These are phyloP conservation scores for Bellardia bayeri DNA, from an alignment of 2,888 invertebrate species.

Conservation along the genomic window DNA sequence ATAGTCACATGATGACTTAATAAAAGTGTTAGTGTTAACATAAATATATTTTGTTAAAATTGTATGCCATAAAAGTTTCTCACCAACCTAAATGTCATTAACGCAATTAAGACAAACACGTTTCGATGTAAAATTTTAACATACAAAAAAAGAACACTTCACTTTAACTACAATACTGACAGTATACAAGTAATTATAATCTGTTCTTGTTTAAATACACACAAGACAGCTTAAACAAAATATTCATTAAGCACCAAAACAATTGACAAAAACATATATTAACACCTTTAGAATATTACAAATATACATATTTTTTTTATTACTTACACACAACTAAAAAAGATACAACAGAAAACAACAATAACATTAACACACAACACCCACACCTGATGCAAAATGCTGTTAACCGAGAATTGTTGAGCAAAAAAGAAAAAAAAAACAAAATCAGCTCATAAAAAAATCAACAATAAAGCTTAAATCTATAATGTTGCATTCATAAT, in stretches of 20 bases:
- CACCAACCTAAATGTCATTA: slow-evolving; percentile 55
- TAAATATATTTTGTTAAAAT: background rate
- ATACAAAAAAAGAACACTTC: slow-evolving; percentile 8
- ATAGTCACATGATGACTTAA: too few species aligned
- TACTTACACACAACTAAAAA: slow-evolving; percentile 16
- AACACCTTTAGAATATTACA: slow-evolving; percentile 66
- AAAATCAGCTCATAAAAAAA: slow-evolving; percentile 27
- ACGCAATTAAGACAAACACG: slow-evolving; percentile 55
- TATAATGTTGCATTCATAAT: slow-evolving; percentile 41
- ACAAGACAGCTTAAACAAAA: slow-evolving; percentile 41
- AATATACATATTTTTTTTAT: slow-evolving; percentile 20
- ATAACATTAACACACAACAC: slow-evolving; percentile 40
- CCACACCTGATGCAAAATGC: slow-evolving; percentile 66
- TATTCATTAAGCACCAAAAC: slow-evolving; percentile 49
- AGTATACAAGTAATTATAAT: slow-evolving; percentile 23
- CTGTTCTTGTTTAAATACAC: slow-evolving; percentile 26
- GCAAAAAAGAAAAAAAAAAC: slow-evolving; percentile 24
- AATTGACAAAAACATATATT: slow-evolving; percentile 65
- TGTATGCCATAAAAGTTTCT: slow-evolving; percentile 12
- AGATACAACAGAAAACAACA: slow-evolving; percentile 8
- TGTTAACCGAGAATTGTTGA: slow-evolving; percentile 28
- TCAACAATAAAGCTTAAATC: slow-evolving; percentile 20
- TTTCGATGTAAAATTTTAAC: background rate
- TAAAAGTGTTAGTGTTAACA: slow-evolving; percentile 30
- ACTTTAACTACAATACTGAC: slow-evolving; percentile 15